A percentile compares a stretch with the other conserved stretches of the same genome.
phyloP scores from a whole-genome alignment of 2,888 invertebrate species.

The Nomada ferruginata region DNA sequence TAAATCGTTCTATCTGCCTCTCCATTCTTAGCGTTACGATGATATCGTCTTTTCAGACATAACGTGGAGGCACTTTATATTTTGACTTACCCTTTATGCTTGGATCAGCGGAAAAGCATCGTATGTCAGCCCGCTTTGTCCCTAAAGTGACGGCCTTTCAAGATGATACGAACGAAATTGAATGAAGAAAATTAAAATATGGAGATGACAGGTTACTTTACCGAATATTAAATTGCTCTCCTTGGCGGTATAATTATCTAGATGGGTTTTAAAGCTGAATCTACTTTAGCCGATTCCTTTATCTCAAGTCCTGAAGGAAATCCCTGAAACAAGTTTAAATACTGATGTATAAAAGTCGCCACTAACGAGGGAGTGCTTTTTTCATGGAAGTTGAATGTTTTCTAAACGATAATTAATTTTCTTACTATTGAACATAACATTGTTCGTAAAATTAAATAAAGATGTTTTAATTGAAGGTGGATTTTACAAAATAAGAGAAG shows the following conservation, averaged over 20 bases:
- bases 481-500: no score
- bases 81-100: constrained; percentile 21
- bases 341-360: neutral
- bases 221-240: neutral
- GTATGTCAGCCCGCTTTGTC: constrained; percentile 1
- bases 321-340: neutral
- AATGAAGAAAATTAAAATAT: constrained; percentile 5
- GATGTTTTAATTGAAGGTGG: no score
- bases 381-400: neutral
- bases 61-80: constrained; percentile 25
- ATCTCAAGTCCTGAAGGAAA: neutral
- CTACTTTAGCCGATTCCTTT: neutral
- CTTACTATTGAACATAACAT: no score
- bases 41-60: constrained; percentile 8
- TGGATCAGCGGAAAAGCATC: constrained; percentile 7
- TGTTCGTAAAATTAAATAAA: no score
- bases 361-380: neutral
- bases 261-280: neutral
- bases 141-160: neutral
- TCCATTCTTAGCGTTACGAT: neutral
- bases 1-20: constrained; percentile 12
- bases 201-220: neutral
- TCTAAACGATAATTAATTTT: no score
- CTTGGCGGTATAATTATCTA: neutral
- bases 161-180: neutral